Conservation (phyloP, 2,113 vertebrate species). For the Toxotes jaculatrix region DNA sequence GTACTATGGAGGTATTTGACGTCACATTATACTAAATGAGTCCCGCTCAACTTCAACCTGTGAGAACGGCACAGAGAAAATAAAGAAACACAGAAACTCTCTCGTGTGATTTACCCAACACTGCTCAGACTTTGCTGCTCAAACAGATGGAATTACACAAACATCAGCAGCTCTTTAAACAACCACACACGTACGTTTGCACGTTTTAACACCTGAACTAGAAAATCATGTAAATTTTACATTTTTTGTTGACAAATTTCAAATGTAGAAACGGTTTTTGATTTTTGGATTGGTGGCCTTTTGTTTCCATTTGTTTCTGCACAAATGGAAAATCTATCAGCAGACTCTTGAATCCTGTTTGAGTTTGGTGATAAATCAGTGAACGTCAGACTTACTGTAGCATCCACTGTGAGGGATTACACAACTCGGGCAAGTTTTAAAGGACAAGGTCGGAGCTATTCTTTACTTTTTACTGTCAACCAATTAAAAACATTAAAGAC, state of each 20-base stretch:
- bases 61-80: background rate
- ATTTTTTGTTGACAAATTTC: too few species aligned
- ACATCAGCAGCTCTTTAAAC: too few species aligned
- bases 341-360: background rate
- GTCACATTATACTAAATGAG: background rate
- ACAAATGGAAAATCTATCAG: background rate
- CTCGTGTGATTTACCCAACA: too few species aligned
- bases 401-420: background rate
- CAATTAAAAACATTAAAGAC: background rate
- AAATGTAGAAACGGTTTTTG: background rate
- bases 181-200: too few species aligned
- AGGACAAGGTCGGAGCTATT: background rate
- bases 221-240: too few species aligned
- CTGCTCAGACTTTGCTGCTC: too few species aligned
- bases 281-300: background rate
- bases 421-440: background rate
- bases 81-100: background rate
- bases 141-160: too few species aligned
- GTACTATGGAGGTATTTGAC: too few species aligned
- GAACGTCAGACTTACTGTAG: too few species aligned
- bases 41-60: background rate
- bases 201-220: too few species aligned
- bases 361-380: background rate
- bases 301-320: background rate
- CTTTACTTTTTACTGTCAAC: background rate